These are phyloP conservation scores for Melanotaenia nigrans DNA, from an alignment of 2,797 vertebrate species.

Conservation along the genomic window DNA sequence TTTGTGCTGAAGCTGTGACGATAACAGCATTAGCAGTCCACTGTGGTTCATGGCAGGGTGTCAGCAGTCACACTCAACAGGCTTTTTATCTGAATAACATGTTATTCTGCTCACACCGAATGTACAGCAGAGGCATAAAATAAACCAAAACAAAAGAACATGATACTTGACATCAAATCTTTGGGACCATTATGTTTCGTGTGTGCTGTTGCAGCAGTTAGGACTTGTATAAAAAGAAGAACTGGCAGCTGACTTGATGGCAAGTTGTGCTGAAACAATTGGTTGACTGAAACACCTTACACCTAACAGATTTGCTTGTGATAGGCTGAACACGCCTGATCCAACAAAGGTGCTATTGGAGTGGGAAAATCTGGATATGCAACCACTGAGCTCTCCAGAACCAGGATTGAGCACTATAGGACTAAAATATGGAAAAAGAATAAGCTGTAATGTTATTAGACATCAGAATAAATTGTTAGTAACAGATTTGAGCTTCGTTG, in stretches of 20 bases:
- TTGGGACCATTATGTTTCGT: neutral
- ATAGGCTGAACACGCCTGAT: neutral
- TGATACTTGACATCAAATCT: neutral
- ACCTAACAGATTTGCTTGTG: neutral
- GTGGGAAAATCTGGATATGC: neutral
- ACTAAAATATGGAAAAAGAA: neutral
- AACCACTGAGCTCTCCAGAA: neutral
- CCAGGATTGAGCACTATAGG: neutral
- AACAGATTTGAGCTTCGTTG: neutral
- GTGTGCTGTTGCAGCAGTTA: neutral
- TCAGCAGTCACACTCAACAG: conserved; percentile 8
- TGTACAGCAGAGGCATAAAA: neutral
- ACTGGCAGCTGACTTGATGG: neutral
- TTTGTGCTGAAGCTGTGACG: conserved; percentile 42
- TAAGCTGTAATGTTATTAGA: neutral
- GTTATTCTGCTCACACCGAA: conserved; percentile 1
- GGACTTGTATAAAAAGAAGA: neutral
- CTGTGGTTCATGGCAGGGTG: conserved; percentile 22
- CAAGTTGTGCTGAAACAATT: neutral
- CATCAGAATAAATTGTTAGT: neutral
- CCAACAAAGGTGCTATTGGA: neutral
- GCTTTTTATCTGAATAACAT: conserved; percentile 3
- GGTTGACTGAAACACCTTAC: neutral
- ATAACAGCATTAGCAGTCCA: conserved; percentile 33
- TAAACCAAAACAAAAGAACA: neutral